phyloP scores from a whole-genome alignment of 2,888 invertebrate genomes.

The Athrips mouffetella region DNA sequence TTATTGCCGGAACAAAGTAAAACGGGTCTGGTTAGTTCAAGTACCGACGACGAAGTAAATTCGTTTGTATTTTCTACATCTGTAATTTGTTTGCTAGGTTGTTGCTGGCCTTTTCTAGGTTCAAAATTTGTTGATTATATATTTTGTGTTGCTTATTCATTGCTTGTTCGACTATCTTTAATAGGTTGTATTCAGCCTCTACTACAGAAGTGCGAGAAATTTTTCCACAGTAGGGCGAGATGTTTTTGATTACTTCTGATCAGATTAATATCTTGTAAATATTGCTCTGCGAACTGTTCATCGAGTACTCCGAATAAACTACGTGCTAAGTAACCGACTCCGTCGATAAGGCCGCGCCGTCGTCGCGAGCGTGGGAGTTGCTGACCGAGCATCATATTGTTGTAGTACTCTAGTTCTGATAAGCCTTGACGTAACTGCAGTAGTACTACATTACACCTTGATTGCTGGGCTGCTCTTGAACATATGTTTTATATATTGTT shows the following conservation, averaged over 20 bases:
- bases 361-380: slow-evolving; percentile 5
- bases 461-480: not conserved
- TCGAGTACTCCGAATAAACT: slow-evolving; percentile 23
- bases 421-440: slow-evolving; percentile 14
- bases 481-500: not conserved
- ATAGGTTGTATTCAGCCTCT: slow-evolving; percentile 24
- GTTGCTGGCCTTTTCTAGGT: slow-evolving; percentile 9
- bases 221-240: slow-evolving; percentile 19
- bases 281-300: slow-evolving; percentile 22
- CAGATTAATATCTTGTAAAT: slow-evolving; percentile 15
- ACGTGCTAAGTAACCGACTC: slow-evolving; percentile 19
- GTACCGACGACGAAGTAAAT: not conserved
- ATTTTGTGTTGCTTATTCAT: slow-evolving; percentile 22
- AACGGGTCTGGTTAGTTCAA: too few species aligned
- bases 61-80: not conserved
- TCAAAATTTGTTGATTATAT: slow-evolving; percentile 17
- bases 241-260: slow-evolving; percentile 21
- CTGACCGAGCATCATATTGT: slow-evolving; percentile 15
- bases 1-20: too few species aligned
- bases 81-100: too few species aligned
- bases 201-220: slow-evolving; percentile 26
- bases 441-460: not conserved
- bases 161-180: slow-evolving; percentile 16
- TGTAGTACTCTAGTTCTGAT: slow-evolving; percentile 20
- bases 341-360: slow-evolving; percentile 20